A percentile compares a stretch with the other conserved stretches of the same genome.
These are phyloP conservation scores for Spinus pinus DNA, from an alignment of 2,797 vertebrate species.

Conservation along the genomic window DNA sequence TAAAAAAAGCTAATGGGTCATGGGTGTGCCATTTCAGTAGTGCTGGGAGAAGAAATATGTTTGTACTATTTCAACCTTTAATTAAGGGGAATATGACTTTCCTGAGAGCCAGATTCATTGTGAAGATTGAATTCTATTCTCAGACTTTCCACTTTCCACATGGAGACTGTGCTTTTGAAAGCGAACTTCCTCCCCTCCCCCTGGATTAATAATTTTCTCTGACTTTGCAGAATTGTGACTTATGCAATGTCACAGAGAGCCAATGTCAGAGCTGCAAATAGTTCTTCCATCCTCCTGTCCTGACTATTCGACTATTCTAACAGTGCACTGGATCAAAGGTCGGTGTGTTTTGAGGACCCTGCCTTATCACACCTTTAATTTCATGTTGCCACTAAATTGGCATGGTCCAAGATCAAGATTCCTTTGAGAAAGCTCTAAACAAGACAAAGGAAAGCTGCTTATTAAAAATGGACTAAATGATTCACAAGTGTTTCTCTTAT, in stretches of 20 bases:
- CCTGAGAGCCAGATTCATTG: not conserved
- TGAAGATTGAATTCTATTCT: slow-evolving; percentile 7
- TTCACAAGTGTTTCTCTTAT: not conserved
- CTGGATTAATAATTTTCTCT: not conserved
- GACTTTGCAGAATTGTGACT: slow-evolving; percentile 46
- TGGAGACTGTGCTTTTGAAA: not conserved
- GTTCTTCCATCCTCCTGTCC: not conserved
- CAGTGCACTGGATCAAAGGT: not conserved
- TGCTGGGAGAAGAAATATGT: not conserved
- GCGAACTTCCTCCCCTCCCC: not conserved
- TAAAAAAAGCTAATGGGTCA: slow-evolving; percentile 9
- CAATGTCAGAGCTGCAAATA: slow-evolving; percentile 7
- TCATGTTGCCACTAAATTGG: not conserved
- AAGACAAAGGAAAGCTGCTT: not conserved
- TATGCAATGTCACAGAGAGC: slow-evolving; percentile 1
- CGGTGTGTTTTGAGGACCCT: not conserved
- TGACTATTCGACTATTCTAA: not conserved
- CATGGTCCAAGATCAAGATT: not conserved
- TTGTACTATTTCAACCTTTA: slow-evolving; percentile 27
- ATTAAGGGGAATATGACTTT: not conserved
- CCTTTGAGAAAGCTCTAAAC: not conserved
- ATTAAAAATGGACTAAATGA: not conserved
- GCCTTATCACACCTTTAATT: slow-evolving; percentile 1
- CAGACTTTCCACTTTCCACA: not conserved
- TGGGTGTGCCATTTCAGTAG: slow-evolving; percentile 14